Base-by-base conservation (phyloP, 2,888 invertebrate species). In the Lasioglossum zephyrum region DNA sequence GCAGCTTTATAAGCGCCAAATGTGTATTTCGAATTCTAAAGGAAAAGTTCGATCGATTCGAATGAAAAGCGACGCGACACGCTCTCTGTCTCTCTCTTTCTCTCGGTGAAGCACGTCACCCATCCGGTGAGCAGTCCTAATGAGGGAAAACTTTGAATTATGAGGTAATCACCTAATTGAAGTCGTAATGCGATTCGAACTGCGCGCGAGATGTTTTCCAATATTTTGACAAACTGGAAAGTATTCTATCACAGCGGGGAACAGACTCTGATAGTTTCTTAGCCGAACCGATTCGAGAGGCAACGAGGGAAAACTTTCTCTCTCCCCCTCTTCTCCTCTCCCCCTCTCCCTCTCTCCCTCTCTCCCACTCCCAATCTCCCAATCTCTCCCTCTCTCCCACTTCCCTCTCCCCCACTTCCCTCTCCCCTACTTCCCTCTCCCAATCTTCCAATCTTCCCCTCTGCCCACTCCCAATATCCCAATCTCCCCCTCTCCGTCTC, bases 11-110 rank as follows among this genome's bases (percentile, higher is more conserved):
- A 81, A 81, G 66, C 77, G 73, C 75, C 72, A 57, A 81, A 76
- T 57, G 75, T 84, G 73, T 73, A 81, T 72, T 78, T 49, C 76
- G 70, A 78, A 77, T 85, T 79, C 73, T 78, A 44, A 57, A 41
- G 63, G 72, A 53, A 36, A 39, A 81, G 74, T 60, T 79, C 70
- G 76, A 84, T 81, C 76, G 78, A 79, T 78, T 78, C 36, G 18
- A 18, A 47, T 66, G 76, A 81, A 81, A 85, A 73, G 74, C 75
- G 47, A 66, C 31, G 63, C 57, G 44, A 47, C 60, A 36, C 31
- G 39, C 57, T 2, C 49, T 6, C 18, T 49, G 0, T 5, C 49
- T 2, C 31, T 8, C 36, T 31, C 16, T 16, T 31, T 31, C 31
- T 31, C 31, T 31, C 8, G 66, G 70, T 49, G 69, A 69, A 36